Percentiles rank a stretch among this genome's conserved stretches.
Evolutionary conservation across 2,888 invertebrate genomes (phyloP).

Genomic region (Eupelmus urozonus): DNA sequence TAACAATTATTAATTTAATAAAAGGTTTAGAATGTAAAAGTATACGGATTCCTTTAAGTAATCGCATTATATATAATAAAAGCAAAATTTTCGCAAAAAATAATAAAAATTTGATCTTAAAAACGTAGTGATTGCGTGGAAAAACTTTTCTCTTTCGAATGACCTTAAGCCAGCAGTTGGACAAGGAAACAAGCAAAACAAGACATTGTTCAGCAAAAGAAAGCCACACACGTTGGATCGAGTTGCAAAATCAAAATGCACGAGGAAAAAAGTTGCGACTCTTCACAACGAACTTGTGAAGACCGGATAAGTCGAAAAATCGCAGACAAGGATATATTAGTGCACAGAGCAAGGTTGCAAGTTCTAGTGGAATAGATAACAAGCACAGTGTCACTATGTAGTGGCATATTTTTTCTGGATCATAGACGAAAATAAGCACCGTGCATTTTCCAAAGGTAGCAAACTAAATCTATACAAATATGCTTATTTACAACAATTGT

Average conservation of each 20-base stretch:
- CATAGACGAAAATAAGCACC: slow-evolving; percentile 4
- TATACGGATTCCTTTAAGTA: slow-evolving; percentile 30
- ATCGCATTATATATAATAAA: slow-evolving; percentile 30
- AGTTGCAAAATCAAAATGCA: slow-evolving; percentile 20
- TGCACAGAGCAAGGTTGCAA: slow-evolving; percentile 40
- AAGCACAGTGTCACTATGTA: slow-evolving; percentile 46
- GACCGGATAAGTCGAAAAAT: slow-evolving; percentile 5
- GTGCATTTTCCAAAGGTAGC: background rate
- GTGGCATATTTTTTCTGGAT: slow-evolving; percentile 20
- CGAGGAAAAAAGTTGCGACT: slow-evolving; percentile 9
- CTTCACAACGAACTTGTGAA: slow-evolving; percentile 31
- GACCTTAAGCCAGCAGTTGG: slow-evolving; percentile 22
- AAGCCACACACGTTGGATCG: slow-evolving; percentile 37
- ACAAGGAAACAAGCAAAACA: slow-evolving; percentile 35
- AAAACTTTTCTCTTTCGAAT: background rate
- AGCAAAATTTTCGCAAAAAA: slow-evolving; percentile 26
- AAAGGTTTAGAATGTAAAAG: background rate
- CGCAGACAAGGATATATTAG: slow-evolving; percentile 49
- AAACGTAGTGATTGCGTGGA: background rate
- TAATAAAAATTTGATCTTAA: background rate
- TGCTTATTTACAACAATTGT: background rate
- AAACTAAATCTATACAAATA: background rate
- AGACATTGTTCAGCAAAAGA: slow-evolving; percentile 27
- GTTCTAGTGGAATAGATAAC: slow-evolving; percentile 43
- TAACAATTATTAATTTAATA: background rate